These are phyloP conservation scores for Solenodon paradoxus DNA, from an alignment of 2,113 vertebrate genomes.

Conservation along the genomic window DNA sequence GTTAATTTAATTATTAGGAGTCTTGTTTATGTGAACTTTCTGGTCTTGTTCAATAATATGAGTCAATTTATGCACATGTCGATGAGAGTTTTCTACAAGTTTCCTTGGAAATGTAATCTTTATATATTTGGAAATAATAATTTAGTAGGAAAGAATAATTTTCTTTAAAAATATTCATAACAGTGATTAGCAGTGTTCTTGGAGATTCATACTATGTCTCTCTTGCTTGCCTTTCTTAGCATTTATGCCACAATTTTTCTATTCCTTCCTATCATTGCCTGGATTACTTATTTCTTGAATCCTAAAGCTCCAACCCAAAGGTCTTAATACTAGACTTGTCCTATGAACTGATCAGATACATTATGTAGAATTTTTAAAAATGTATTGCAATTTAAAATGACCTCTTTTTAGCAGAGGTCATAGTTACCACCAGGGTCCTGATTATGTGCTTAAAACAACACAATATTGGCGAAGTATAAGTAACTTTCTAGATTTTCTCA, in stretches of 20 bases:
- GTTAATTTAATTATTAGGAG: slow-evolving; percentile 50
- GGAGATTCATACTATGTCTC: neutral
- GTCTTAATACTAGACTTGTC: neutral
- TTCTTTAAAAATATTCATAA: slow-evolving; percentile 69
- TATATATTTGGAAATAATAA: slow-evolving; percentile 61
- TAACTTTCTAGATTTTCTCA: neutral
- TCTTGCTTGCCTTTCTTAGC: neutral
- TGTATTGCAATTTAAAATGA: neutral
- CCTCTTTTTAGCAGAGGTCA: neutral
- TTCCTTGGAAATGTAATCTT: slow-evolving; percentile 74
- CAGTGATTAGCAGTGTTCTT: neutral
- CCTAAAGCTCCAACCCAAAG: neutral
- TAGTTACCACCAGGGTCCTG: neutral
- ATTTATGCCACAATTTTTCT: neutral
- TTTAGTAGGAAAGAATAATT: slow-evolving; percentile 55
- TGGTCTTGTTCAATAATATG: slow-evolving; percentile 53
- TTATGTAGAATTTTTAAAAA: neutral
- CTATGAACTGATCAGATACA: neutral
- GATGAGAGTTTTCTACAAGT: slow-evolving; percentile 70
- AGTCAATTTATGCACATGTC: slow-evolving; percentile 68
- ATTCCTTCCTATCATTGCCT: neutral
- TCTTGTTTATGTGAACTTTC: slow-evolving; percentile 67
- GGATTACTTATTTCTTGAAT: neutral
- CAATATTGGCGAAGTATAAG: neutral
- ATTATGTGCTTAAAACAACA: neutral